Evolutionary conservation across 2,888 invertebrate species (phyloP), one percentile per base, ranked within the genome.

Genomic region (Saturnia japonica): DNA sequence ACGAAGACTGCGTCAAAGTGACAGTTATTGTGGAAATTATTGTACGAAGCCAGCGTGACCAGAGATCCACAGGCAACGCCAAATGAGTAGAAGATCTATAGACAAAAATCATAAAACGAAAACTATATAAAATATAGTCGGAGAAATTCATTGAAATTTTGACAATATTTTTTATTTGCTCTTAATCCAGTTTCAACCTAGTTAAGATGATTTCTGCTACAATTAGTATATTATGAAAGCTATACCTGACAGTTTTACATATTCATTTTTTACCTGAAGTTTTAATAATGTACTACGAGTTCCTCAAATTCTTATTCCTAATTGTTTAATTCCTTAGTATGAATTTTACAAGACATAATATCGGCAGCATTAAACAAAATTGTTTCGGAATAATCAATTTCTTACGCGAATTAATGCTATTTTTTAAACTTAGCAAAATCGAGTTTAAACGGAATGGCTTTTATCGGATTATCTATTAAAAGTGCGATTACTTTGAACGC

Each of bases 11-110:
- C 96, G 83, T 97, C 97, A 74, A 95, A 95, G 80, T 96, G 95
- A 75, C 96, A 96, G 85, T 96, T 96, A 82, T 97, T 97, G 69
- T 89, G 89, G 84, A 96, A 97, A 77, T 91, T 90, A 77, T 93
- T 97, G 88, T 97, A 97, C 69, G 97, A 97, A 12, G 97, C 96
- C 70, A 97, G 92, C 0, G 97, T 97, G 67, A 97, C 95, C 69
- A 97, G 94, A 0, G 97, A 97, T 0, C 96, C 96, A 77, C 96
- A 96, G 0, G 94, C 95, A n/a, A 97, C 95, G 64, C 97, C 96
- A 72, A 97, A 96, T 0, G 97, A 97, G 89, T 97, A 97, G 88
- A 97, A 97, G 77, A 97, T 96, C 95, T 97, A 80, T 0, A 43
- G 40, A 74, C 16, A 74, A 70, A 57, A 73, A 70, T 11, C 11